Percentiles rank a stretch among this genome's conserved stretches.
Evolutionary conservation across 2,888 invertebrate species (phyloP).

Genomic region (Stratiomys singularior): DNA sequence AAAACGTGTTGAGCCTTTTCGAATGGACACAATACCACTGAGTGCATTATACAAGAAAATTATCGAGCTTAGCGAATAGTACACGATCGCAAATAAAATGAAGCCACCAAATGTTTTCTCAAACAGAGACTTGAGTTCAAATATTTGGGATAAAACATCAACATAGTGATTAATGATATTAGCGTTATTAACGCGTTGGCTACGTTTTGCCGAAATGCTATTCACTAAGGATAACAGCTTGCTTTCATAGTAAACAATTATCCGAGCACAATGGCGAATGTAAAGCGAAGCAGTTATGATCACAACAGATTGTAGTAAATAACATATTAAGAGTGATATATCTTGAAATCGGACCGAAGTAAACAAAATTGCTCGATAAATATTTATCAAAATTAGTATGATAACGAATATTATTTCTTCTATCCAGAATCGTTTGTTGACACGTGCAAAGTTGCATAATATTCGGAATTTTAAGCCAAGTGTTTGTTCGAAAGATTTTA

Average conservation of each 20-base stretch:
- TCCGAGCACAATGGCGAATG: slow-evolving; percentile 1
- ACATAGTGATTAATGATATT: not conserved
- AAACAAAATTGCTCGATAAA: not conserved
- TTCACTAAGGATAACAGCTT: not conserved
- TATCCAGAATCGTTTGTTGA: not conserved
- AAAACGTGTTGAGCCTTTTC: not conserved
- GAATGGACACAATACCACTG: not conserved
- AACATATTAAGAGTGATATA: not conserved
- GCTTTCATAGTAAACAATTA: slow-evolving; percentile 9
- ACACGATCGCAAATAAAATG: not conserved
- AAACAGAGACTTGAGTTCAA: not conserved
- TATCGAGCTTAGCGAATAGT: not conserved
- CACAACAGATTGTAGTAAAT: not conserved
- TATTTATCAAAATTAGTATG: not conserved
- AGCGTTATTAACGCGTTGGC: not conserved
- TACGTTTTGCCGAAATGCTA: not conserved
- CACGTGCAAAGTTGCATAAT: not conserved
- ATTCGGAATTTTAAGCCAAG: not conserved
- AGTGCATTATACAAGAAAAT: slow-evolving; percentile 2
- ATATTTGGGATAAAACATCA: not conserved
- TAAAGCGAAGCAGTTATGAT: not conserved
- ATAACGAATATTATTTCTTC: not conserved
- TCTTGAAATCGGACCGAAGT: not conserved
- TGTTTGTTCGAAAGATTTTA: not conserved
- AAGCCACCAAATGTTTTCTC: not conserved